phyloP scores from a whole-genome alignment of 2,113 vertebrate genomes.

The Mormyrus lacerda region DNA sequence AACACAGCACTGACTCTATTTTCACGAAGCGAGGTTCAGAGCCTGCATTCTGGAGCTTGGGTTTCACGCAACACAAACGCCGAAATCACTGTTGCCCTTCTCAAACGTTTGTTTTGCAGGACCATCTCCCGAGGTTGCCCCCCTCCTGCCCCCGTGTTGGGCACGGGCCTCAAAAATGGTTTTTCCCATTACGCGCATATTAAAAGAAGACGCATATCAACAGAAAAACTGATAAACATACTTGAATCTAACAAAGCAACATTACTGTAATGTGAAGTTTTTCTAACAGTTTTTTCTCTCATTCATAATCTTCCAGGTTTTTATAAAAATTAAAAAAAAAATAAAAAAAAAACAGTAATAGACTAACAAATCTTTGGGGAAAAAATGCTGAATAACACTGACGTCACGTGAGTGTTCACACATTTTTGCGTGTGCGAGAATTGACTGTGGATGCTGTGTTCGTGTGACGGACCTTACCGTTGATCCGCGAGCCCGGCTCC shows the following conservation, averaged over 20 bases:
- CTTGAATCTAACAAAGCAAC: conserved; percentile 96
- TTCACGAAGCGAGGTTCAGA: not conserved
- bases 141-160: not conserved
- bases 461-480: conserved; percentile 51
- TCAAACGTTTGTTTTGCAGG: not conserved
- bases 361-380: conserved; percentile 37
- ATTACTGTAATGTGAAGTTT: conserved; percentile 96
- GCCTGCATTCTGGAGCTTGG: not conserved
- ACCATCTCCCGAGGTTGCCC: not conserved
- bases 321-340: conserved; percentile 51
- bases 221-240: conserved; percentile 83
- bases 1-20: not conserved
- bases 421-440: conserved; percentile 41
- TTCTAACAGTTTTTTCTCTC: conserved; percentile 65
- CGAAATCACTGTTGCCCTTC: conserved; percentile 7
- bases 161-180: not conserved
- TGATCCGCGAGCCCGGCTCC: conserved; percentile 88
- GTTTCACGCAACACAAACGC: not conserved
- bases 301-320: conserved; percentile 78
- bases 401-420: conserved; percentile 61
- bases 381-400: conserved; percentile 1
- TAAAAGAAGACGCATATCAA: conserved; percentile 65
- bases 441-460: conserved; percentile 22
- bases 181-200: conserved; percentile 41
- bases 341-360: conserved; percentile 47